These are phyloP conservation scores for Propithecus perrieri DNA, from an alignment of 2,797 vertebrate species.

Conservation along the genomic window DNA sequence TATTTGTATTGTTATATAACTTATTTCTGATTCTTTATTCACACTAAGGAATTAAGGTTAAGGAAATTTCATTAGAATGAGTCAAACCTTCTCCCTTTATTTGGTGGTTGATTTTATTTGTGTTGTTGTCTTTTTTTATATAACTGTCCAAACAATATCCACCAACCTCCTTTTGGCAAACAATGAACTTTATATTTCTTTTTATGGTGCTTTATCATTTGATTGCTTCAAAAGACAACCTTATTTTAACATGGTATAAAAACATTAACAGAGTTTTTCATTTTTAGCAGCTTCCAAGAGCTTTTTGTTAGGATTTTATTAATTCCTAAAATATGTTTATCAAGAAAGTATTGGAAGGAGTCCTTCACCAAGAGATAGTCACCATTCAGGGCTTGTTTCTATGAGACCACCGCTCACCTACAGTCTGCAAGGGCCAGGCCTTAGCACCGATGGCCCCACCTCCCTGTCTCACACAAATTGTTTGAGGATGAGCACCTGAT, in stretches of 20 bases:
- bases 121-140: background rate
- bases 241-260: background rate
- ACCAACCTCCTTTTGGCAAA: background rate
- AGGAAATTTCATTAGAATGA: background rate
- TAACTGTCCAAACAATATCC: background rate
- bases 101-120: background rate
- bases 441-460: too few species aligned
- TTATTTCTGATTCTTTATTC: background rate
- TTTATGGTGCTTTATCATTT: background rate
- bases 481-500: background rate
- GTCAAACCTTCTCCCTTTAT: background rate
- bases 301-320: background rate
- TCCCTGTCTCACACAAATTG: background rate
- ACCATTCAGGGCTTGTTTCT: background rate
- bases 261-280: background rate
- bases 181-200: background rate
- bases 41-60: background rate
- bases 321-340: background rate
- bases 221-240: background rate
- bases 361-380: background rate
- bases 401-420: background rate
- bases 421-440: background rate
- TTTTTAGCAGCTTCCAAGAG: background rate
- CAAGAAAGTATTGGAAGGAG: background rate
- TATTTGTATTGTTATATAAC: background rate